Evolutionary conservation across 1,140 invertebrate genomes (phyloP).

Genomic region (Drosophila nigrodunni): DNA sequence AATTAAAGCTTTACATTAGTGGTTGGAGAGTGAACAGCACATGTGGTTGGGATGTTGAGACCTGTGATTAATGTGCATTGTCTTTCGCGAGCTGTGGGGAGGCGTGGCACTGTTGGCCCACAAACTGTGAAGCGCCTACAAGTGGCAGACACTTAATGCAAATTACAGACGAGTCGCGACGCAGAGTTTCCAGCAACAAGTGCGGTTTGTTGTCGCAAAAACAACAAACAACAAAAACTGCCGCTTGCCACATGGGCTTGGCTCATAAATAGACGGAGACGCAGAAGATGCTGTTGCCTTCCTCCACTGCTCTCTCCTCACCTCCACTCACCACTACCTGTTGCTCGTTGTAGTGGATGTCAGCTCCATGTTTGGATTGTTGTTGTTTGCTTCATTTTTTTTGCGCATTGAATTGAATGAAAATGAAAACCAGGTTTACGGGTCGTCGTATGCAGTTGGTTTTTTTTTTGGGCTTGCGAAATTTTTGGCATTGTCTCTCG

Average conservation of each 20-base stretch:
- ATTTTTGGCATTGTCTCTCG: slow-evolving; percentile 43
- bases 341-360: slow-evolving; percentile 21
- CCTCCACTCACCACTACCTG: background rate
- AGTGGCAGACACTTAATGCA: slow-evolving; percentile 69
- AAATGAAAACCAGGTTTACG: slow-evolving; percentile 77
- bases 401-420: slow-evolving; percentile 71
- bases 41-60: slow-evolving; percentile 40
- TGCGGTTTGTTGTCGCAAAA: slow-evolving; percentile 19
- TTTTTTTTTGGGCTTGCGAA: slow-evolving; percentile 60
- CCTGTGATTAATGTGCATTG: slow-evolving; percentile 73
- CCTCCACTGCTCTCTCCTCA: background rate
- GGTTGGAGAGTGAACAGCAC: slow-evolving; percentile 1
- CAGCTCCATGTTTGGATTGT: slow-evolving; percentile 66
- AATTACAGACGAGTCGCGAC: slow-evolving; percentile 61
- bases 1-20: slow-evolving; percentile 70
- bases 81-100: slow-evolving; percentile 52
- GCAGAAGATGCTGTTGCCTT: slow-evolving; percentile 38
- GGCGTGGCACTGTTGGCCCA: slow-evolving; percentile 33
- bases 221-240: slow-evolving; percentile 6
- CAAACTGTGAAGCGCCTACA: slow-evolving; percentile 43
- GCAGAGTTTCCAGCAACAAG: background rate
- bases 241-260: slow-evolving; percentile 69
- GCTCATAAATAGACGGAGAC: slow-evolving; percentile 63
- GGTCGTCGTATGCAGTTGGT: slow-evolving; percentile 46
- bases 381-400: slow-evolving; percentile 43